A percentile compares a stretch with the other conserved stretches of the same genome.
Conservation (phyloP, 2,113 vertebrate species). For the Seriola rivoliana region DNA sequence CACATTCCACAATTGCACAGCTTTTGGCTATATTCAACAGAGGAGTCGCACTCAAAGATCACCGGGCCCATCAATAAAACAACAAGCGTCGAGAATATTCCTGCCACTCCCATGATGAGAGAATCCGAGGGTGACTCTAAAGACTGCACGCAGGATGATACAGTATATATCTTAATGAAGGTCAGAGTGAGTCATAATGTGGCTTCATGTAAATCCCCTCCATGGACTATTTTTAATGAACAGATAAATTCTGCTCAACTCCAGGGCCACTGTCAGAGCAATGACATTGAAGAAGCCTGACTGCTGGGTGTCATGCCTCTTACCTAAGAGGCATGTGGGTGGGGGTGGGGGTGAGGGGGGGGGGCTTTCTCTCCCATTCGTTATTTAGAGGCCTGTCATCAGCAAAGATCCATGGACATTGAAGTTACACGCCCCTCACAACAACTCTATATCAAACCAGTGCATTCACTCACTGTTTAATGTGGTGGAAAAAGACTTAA, state of each 20-base stretch:
- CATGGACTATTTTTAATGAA: slow-evolving; percentile 33
- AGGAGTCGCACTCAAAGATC: not conserved
- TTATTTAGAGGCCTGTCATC: slow-evolving; percentile 33
- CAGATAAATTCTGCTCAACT: slow-evolving; percentile 46
- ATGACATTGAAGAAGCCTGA: slow-evolving; percentile 31
- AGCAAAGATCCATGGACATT: slow-evolving; percentile 24
- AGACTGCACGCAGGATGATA: not conserved
- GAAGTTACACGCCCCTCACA: not conserved
- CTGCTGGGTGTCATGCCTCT: slow-evolving; percentile 9
- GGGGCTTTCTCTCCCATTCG: not conserved
- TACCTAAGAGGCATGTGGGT: not conserved
- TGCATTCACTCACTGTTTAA: not conserved
- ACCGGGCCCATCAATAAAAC: slow-evolving; percentile 1
- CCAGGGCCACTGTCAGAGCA: slow-evolving; percentile 31
- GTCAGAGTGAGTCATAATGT: slow-evolving; percentile 33
- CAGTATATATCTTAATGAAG: slow-evolving; percentile 31
- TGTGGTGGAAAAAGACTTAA: not conserved
- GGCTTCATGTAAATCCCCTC: slow-evolving; percentile 27
- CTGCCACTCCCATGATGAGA: not conserved
- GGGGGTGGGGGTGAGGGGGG: not conserved
- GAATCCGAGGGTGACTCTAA: slow-evolving; percentile 6
- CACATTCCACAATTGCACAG: not conserved
- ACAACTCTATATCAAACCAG: not conserved
- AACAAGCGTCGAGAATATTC: not conserved
- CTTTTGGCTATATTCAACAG: not conserved